These are phyloP conservation scores for Peucedramus taeniatus DNA, from an alignment of 2,113 vertebrate genomes.

Conservation along the genomic window DNA sequence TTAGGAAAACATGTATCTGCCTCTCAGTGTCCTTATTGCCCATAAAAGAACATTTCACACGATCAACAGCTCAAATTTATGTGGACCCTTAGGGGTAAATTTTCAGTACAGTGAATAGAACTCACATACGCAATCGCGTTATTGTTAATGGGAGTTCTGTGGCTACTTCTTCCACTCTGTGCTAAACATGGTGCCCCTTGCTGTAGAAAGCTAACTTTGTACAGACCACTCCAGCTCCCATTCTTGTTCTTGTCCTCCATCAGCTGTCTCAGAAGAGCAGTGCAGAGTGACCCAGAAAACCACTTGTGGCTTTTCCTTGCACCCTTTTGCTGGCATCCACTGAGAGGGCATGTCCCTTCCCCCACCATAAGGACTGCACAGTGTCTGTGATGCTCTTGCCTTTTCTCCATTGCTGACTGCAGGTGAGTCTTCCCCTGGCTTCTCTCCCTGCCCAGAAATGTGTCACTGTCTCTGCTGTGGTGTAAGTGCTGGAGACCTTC, in stretches of 20 bases:
- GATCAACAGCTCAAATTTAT: slow-evolving; percentile 74
- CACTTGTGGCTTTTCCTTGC: not conserved
- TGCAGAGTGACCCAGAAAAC: not conserved
- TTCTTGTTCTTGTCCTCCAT: not conserved
- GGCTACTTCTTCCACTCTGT: slow-evolving; percentile 23
- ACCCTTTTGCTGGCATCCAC: fast-evolving
- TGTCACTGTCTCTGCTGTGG: not conserved
- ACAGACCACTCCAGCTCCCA: not conserved
- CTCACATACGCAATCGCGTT: slow-evolving; percentile 40
- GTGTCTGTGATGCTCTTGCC: fast-evolving
- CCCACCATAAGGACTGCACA: not conserved
- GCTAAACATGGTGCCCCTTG: slow-evolving; percentile 22
- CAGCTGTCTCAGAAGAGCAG: not conserved
- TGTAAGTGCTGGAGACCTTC: not conserved
- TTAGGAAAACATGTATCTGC: slow-evolving; percentile 60
- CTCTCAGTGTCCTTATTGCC: slow-evolving; percentile 58
- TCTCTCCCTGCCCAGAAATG: not conserved
- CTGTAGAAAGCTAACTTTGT: not conserved
- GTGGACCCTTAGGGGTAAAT: slow-evolving; percentile 68
- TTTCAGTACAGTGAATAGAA: slow-evolving; percentile 57
- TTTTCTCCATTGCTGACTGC: not conserved
- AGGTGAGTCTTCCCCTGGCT: not conserved
- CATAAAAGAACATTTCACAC: slow-evolving; percentile 71
- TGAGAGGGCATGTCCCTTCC: not conserved
- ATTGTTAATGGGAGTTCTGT: slow-evolving; percentile 62